Evolutionary conservation across 1,140 invertebrate genomes (phyloP), one percentile per base, ranked within the genome.

Genomic region (Microplitis mediator): DNA sequence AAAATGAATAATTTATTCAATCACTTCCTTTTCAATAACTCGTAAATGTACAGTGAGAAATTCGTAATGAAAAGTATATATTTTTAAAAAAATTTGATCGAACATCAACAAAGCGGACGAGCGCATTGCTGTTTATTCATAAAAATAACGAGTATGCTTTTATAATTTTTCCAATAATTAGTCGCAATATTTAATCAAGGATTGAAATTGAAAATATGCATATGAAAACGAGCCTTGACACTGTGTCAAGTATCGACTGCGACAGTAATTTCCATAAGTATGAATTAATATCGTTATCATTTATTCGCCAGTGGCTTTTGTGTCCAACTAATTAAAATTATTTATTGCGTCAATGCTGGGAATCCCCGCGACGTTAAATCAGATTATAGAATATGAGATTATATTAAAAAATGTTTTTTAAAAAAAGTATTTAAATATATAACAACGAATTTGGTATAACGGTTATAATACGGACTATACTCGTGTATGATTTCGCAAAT

Each of bases 401-500:
- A 60, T 3, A 32, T 23, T 56, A 6, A 56, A 56, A 56, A 56
- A n/a, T 54, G 4, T n/a, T 11, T 54, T 13, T 6, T 45, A 6
- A 8, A 45, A 11, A n/a, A 8, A 6, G 54, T 6, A 58, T 8
- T 2, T n/a, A 32, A 61, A 23, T 31, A 35, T 8, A n/a, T 34
- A 35, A 13, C n/a, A 31, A 61, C n/a, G 23, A 31, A 61, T 16
- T 61, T 61, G 6, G 31, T 32, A n/a, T 6, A 11, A 32, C 32
- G 16, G 23, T 61, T 34, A 63, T 34, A 32, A 11, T 63, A 39
- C 61, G 36, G 5, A 4, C 23, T n/a, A 13, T 31, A 60, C 58
- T 60, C 58, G 23, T 60, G 58, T 31, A 63, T 63, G 35, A 63
- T 63, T 63, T 63, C 61, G n/a, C 11, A 63, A 63, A 63, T 63